A percentile compares a stretch with the other conserved stretches of the same genome.
Evolutionary conservation across 2,888 invertebrate species (phyloP).

Genomic region (Herminia tarsipennalis): DNA sequence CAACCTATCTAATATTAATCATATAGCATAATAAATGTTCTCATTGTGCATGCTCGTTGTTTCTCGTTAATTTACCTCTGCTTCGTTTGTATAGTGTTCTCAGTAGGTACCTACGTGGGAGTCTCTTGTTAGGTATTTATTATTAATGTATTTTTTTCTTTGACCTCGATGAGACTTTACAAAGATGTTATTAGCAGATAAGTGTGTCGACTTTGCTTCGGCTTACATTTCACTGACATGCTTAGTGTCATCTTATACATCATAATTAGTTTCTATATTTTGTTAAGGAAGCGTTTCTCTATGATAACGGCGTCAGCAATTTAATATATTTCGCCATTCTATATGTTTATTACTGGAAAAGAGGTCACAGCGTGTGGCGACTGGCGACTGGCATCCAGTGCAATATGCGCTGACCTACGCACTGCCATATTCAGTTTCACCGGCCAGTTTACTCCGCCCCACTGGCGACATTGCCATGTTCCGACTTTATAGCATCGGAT

Average conservation of each 20-base stretch:
- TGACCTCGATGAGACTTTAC: constrained; percentile 8
- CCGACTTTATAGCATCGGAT: constrained; percentile 9
- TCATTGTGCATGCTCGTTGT: neutral
- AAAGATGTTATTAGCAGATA: constrained; percentile 7
- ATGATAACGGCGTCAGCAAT: neutral
- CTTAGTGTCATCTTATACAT: neutral
- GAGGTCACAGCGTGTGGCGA: constrained; percentile 37
- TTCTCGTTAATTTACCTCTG: neutral
- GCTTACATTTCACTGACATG: constrained; percentile 7
- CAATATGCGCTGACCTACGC: constrained; percentile 57
- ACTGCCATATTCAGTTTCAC: constrained; percentile 49
- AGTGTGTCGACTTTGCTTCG: constrained; percentile 18
- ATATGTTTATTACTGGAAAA: constrained; percentile 36
- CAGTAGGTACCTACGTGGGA: constrained; percentile 9
- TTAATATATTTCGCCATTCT: constrained; percentile 24
- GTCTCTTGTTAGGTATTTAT: neutral
- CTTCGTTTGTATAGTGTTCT: neutral
- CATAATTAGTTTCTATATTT: neutral
- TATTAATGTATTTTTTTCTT: constrained; percentile 3
- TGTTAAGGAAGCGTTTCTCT: neutral
- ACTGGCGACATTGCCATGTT: constrained; percentile 10
- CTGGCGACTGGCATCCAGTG: constrained; percentile 20
- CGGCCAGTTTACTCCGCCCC: constrained; percentile 25
- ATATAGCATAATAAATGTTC: constrained; percentile 23
- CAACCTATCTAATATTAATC: constrained; percentile 22